Base-by-base conservation (phyloP, 2,888 invertebrate genomes). In the Sturmia bella region DNA sequence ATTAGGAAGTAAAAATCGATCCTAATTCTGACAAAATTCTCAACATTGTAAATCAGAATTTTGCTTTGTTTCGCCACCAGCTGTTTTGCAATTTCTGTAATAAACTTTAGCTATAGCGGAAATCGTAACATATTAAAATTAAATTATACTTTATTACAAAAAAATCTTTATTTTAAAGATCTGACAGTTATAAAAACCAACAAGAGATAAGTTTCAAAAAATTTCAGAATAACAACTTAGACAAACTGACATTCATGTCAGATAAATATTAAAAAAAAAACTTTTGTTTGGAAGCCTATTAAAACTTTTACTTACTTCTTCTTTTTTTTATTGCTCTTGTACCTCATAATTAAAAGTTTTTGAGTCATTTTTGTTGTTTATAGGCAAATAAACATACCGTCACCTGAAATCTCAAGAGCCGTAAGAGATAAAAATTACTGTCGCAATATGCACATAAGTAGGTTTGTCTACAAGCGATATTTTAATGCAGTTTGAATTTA, bases 331-430 rank as follows among this genome's bases (percentile, higher is more conserved):
- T 37, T 48, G 21, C 7, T 32, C 32, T 32, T 32, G 11, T 43
- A 9, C 21, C 39, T 24, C 66, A 50, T 59, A 78, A 66, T 78
- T 78, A 72, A 74, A 74, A 74, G 45, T 56, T 74, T 64, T 63
- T 63, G 3, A 32, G 1, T 45, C 48, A 13, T 61, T 41, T 52
- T 19, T 17, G 3, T 17, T 41, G 19, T 11, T 9, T 13, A 59
- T 13, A 11, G 32, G 43, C 27, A 4, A 27, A 4, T 27, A 27
- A 3, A 27, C 27, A 27, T 6, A 27, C 6, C 6, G 6, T 4
- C 32, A 32, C 32, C n/a, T n/a, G n/a, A n/a, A n/a, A n/a, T n/a
- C n/a, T n/a, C n/a, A n/a, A n/a, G n/a, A n/a, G n/a, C n/a, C n/a
- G n/a, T n/a, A n/a, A n/a, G n/a, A n/a, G n/a, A n/a, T n/a, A n/a